Base-by-base conservation (phyloP, 2,113 vertebrate species). In the Xiphophorus hellerii region DNA sequence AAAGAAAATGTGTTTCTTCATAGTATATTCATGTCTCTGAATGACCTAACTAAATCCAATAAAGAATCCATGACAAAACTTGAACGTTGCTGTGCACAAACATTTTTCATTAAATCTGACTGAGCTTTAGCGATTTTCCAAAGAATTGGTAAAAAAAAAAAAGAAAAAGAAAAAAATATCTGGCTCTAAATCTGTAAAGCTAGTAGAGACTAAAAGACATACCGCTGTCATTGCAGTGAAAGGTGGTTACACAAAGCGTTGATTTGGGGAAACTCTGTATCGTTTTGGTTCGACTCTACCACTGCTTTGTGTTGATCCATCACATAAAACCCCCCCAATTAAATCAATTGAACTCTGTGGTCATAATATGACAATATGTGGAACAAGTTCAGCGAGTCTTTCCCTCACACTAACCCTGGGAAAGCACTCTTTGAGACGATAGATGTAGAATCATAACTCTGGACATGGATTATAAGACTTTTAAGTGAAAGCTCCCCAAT, bases 401-500 rank as follows among this genome's bases (percentile, higher is more conserved):
- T 9, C 28, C 28, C 27, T 27, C n/a, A n/a, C 39, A 42, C 51
- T 28, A 31, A 82, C 81, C 85, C 84, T 89, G 88, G 84, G 86
- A 93, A 91, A 82, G 31, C 28, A 2, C 54, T 75, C 64, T 58
- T 4, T 76, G 31, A 71, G 65, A 85, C 69, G 71, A 77, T 61
- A 64, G 48, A 61, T 69, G 37, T 87, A 73, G 71, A 83, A 83
- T 77, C 74, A 81, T 72, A 78, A 79, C 33, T 76, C 66, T 61
- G 74, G 81, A 88, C 69, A 73, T 74, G 83, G 82, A 80, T 86
- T 79, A 80, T 76, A 35, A 67, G 25, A 77, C 62, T 78, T 89
- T 75, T 73, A 76, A 83, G 83, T 69, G 66, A 87, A 76, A 82
- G 51, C 80, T 75, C 28, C 11, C 73, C 78, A 82, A 71, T 85